phyloP scores from a whole-genome alignment of 53 echinoderm and acorn worm genomes.

The Arbacia lixula region DNA sequence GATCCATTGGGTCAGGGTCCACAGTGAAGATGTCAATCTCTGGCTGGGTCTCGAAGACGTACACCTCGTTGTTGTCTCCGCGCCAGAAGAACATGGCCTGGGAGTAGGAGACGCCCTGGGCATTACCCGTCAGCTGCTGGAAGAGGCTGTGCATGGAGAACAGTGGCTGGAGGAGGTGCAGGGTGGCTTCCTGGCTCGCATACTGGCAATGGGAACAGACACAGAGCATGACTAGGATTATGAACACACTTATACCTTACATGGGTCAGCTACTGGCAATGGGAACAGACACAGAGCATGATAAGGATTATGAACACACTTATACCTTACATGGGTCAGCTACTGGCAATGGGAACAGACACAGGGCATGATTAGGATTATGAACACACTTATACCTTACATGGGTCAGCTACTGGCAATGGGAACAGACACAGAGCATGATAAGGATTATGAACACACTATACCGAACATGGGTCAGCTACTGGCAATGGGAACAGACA shows the following conservation, averaged over 20 bases:
- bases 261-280: background rate
- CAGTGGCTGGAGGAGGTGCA: constrained; percentile 82
- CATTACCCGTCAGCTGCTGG: constrained; percentile 69
- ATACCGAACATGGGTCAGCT: too few relatives aligned
- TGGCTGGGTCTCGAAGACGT: constrained; percentile 92
- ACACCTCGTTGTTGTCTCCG: constrained; percentile 83
- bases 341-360: background rate
- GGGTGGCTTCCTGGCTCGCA: constrained; percentile 68
- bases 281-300: background rate
- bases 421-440: too few relatives aligned
- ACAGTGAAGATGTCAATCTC: constrained; percentile 91
- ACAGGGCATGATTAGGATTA: background rate
- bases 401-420: background rate
- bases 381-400: background rate
- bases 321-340: background rate
- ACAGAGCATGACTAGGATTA: background rate
- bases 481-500: background rate
- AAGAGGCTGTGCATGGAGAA: constrained; percentile 83
- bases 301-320: background rate
- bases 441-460: too few relatives aligned
- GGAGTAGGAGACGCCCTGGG: constrained; percentile 69
- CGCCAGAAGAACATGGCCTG: constrained; percentile 87
- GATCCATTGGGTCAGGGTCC: constrained; percentile 72
- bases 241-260: background rate
- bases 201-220: constrained; percentile 46